Conservation (phyloP, 1,140 invertebrate genomes). For the Thaumatotibia leucotreta region DNA sequence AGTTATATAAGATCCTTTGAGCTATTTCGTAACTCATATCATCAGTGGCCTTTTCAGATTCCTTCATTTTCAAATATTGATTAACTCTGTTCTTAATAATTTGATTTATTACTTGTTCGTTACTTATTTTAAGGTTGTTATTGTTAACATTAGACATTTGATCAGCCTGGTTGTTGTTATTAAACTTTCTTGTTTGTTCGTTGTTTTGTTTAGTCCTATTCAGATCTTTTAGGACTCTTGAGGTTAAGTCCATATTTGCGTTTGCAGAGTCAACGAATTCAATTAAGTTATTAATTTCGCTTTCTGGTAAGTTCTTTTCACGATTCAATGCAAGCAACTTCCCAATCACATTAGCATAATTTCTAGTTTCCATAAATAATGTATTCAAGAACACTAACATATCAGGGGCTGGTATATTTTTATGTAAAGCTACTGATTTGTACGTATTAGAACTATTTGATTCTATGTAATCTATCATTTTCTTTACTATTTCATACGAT, state of each 20-base stretch:
- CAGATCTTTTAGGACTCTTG: slow-evolving; percentile 37
- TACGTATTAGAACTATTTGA: slow-evolving; percentile 33
- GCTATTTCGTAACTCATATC: slow-evolving; percentile 52
- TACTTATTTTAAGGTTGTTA: slow-evolving; percentile 36
- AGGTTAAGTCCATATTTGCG: slow-evolving; percentile 42
- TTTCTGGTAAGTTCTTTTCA: slow-evolving; percentile 24
- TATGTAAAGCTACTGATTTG: slow-evolving; percentile 39
- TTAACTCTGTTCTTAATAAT: slow-evolving; percentile 54
- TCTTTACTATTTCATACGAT: slow-evolving; percentile 42
- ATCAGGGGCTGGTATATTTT: slow-evolving; percentile 35
- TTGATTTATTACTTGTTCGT: slow-evolving; percentile 51
- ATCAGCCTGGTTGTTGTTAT: slow-evolving; percentile 9
- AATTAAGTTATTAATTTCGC: slow-evolving; percentile 35
- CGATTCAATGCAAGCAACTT: slow-evolving; percentile 32
- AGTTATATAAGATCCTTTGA: slow-evolving; percentile 39
- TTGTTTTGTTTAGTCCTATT: slow-evolving; percentile 15
- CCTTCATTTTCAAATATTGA: slow-evolving; percentile 44
- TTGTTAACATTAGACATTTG: slow-evolving; percentile 20
- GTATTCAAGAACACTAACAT: slow-evolving; percentile 47
- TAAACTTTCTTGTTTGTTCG: neutral
- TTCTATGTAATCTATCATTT: slow-evolving; percentile 43
- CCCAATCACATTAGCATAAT: slow-evolving; percentile 32
- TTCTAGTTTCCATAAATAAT: slow-evolving; percentile 37
- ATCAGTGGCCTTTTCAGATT: slow-evolving; percentile 22
- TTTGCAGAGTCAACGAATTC: slow-evolving; percentile 44